These are phyloP conservation scores for Crossaster papposus DNA, from an alignment of 53 echinoderm and acorn worm genomes.

Conservation along the genomic window DNA sequence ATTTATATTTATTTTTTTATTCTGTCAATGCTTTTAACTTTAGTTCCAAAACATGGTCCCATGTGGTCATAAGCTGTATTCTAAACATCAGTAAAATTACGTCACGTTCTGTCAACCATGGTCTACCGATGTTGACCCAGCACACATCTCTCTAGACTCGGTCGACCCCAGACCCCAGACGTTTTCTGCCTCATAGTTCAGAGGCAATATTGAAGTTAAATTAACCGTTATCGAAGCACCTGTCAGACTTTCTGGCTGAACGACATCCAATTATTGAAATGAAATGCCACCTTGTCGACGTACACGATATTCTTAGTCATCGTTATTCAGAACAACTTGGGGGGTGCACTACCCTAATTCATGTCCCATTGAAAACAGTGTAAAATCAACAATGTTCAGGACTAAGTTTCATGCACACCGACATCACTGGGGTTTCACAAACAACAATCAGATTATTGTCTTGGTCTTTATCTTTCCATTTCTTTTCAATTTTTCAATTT, in stretches of 20 bases:
- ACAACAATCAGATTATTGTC: too few species aligned
- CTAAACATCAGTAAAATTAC: not conserved
- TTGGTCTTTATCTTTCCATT: too few species aligned
- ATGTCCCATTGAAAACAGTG: too few species aligned
- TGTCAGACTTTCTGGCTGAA: conserved; percentile 16
- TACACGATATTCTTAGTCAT: not conserved
- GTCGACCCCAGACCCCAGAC: not conserved
- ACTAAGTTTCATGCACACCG: too few species aligned
- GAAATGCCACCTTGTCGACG: not conserved
- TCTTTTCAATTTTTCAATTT: too few species aligned
- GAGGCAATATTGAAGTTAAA: conserved; percentile 33
- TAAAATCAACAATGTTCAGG: too few species aligned
- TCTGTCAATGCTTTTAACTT: not conserved
- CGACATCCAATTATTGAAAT: not conserved
- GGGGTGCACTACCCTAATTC: too few species aligned
- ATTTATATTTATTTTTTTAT: too few species aligned
- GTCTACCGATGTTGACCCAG: not conserved
- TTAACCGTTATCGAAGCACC: conserved; percentile 30
- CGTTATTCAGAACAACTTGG: not conserved
- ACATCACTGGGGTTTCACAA: too few species aligned
- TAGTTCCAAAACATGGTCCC: not conserved
- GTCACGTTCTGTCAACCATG: not conserved
- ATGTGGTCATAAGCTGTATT: not conserved
- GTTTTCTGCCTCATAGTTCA: not conserved
- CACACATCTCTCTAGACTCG: not conserved